Evolutionary conservation across 2,797 vertebrate species (phyloP), one percentile per base, ranked within the genome.

Genomic region (Saxicola maurus): DNA sequence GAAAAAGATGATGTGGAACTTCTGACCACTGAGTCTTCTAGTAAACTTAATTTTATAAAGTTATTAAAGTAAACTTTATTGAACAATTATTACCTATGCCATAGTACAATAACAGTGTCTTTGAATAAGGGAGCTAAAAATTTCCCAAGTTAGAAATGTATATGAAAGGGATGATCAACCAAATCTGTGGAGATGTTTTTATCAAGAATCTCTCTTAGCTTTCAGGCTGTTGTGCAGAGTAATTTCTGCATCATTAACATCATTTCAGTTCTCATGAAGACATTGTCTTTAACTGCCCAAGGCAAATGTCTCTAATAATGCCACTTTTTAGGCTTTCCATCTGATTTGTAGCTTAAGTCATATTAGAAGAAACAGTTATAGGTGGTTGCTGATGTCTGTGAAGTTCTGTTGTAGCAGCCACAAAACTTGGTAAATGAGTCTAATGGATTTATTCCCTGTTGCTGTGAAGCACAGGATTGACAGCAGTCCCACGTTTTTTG

Each of bases 71-170:
- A 49, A 59, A 9, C 21, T 62, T 75, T 45, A 30, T 35, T 62
- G 56, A 86, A 24, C 11, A 43, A 0, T 82, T 80, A 10, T 30
- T 87, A 19, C 27, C 21, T 71, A 2, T 11, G 13, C 28, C 11
- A 3, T 35, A 45, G 31, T 18, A 17, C 14, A 60, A 7, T 23
- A 52, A 0, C 0, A 3, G 5, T 35, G 28, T 42, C 24, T 81
- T 67, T 48, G 18, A 56, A 27, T 61, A 74, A 73, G n/a, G 51
- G 35, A 86, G 55, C 20, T 42, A 57, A 35, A 73, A 69, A 80
- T 80, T 85, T 74, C 59, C 30, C 27, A 66, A 89, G 53, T 42
- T 17, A n/a, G 10, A 75, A 67, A 56, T 17, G 33, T 23, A 2
- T 67, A 16, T 64, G n/a, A 71, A 81, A 76, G 43, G 21, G 14